Evolutionary conservation across 2,113 vertebrate genomes (phyloP).

Genomic region (Odontesthes bonariensis): DNA sequence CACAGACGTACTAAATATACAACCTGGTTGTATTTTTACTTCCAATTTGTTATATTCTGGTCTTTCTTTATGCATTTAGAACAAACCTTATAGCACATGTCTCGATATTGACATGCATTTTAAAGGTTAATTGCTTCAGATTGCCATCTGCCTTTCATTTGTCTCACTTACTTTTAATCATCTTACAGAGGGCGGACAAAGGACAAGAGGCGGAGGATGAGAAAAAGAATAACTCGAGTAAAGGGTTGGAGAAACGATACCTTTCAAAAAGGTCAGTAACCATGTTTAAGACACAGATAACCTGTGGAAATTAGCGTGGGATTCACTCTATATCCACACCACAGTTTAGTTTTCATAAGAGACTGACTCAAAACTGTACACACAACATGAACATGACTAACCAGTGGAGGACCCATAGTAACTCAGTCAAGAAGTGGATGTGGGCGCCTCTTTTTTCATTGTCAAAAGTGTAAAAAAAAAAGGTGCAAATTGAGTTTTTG

Average conservation of each 20-base stretch:
- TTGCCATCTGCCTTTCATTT: conserved; percentile 26
- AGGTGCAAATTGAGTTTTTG: too few relatives aligned
- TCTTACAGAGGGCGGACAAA: conserved; percentile 61
- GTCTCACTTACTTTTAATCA: conserved; percentile 31
- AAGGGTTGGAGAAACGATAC: conserved; percentile 45
- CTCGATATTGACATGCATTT: background rate
- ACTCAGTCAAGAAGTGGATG: too few relatives aligned
- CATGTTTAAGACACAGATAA: conserved; percentile 6
- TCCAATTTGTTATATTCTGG: background rate
- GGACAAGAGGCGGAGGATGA: conserved; percentile 35
- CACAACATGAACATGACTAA: too few relatives aligned
- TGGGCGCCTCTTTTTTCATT: too few relatives aligned
- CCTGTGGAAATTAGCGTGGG: background rate
- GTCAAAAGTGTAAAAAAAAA: too few relatives aligned
- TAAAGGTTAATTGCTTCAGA: background rate
- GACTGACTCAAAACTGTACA: too few relatives aligned
- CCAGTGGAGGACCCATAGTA: too few relatives aligned
- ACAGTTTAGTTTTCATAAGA: background rate
- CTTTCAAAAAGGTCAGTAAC: conserved; percentile 74
- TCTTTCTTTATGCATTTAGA: background rate
- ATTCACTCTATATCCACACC: background rate
- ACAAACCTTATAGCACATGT: background rate
- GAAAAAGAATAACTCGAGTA: conserved; percentile 47
- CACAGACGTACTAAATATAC: background rate
- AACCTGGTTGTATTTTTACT: background rate